phyloP scores from a whole-genome alignment of 2,888 invertebrate species.

The Brenthis ino region DNA sequence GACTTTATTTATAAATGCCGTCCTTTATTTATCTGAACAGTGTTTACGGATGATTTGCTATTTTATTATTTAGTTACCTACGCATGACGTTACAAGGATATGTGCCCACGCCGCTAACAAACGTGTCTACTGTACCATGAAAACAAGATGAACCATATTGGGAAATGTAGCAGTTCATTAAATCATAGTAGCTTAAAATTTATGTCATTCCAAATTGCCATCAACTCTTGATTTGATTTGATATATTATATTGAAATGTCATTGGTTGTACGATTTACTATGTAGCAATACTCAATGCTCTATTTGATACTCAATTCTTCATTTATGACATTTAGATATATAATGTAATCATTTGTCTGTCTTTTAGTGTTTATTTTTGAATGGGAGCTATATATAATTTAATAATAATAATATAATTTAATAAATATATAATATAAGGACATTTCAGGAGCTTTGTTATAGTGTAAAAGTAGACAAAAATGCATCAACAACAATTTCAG shows the following conservation, averaged over 20 bases:
- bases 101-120: constrained; percentile 24
- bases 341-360: too few relatives aligned
- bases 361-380: too few relatives aligned
- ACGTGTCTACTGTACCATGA: constrained; percentile 14
- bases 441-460: too few relatives aligned
- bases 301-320: neutral
- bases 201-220: constrained; percentile 21
- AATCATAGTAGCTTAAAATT: constrained; percentile 13
- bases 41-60: constrained; percentile 12
- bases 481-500: too few relatives aligned
- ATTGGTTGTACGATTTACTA: constrained; percentile 3
- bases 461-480: too few relatives aligned
- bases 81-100: constrained; percentile 29
- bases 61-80: constrained; percentile 23
- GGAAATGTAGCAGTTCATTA: constrained; percentile 19
- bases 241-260: constrained; percentile 8
- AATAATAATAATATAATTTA: too few relatives aligned
- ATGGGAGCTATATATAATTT: too few relatives aligned
- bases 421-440: too few relatives aligned
- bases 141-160: constrained; percentile 30
- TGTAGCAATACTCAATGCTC: neutral
- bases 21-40: constrained; percentile 11
- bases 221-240: constrained; percentile 3
- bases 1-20: constrained; percentile 5
- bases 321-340: too few relatives aligned